Percentiles rank a stretch among this genome's conserved stretches.
Evolutionary conservation across 2,888 invertebrate species (phyloP).

Genomic region (Ecliptopera silaceata): DNA sequence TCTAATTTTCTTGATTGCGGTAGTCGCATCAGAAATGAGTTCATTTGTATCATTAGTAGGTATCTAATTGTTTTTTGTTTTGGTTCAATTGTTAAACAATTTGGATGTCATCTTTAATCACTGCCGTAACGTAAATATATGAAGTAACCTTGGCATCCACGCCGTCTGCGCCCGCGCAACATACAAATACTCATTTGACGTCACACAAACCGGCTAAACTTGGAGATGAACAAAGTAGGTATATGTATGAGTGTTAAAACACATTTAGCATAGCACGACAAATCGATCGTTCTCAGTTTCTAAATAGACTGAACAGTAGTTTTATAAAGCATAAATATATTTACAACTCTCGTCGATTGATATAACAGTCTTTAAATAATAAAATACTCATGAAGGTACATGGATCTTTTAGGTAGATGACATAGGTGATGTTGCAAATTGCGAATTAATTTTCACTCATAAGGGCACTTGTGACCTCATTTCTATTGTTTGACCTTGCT

Average conservation of each 20-base stretch:
- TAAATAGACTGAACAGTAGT: neutral
- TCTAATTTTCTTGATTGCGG: too few species aligned
- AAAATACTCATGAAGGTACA: too few species aligned
- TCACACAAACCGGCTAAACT: constrained; percentile 42
- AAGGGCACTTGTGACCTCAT: too few species aligned
- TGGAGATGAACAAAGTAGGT: constrained; percentile 34
- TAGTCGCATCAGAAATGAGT: too few species aligned
- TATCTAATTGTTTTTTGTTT: neutral
- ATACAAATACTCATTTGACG: constrained; percentile 49
- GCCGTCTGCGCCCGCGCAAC: constrained; percentile 39
- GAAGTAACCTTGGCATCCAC: constrained; percentile 55
- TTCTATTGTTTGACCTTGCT: neutral
- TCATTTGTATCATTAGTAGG: too few species aligned
- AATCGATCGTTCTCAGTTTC: neutral
- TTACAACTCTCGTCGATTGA: neutral
- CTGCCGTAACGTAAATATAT: constrained; percentile 41
- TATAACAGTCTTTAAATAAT: too few species aligned
- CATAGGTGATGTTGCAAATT: too few species aligned
- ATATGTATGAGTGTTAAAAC: constrained; percentile 21
- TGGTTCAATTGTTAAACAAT: neutral
- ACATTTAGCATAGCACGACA: constrained; percentile 2
- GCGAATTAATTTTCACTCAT: too few species aligned
- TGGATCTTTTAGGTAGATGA: too few species aligned
- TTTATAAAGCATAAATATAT: neutral
- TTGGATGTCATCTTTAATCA: constrained; percentile 15